Base-by-base conservation (phyloP, 2,113 vertebrate species). In the Lynx canadensis region DNA sequence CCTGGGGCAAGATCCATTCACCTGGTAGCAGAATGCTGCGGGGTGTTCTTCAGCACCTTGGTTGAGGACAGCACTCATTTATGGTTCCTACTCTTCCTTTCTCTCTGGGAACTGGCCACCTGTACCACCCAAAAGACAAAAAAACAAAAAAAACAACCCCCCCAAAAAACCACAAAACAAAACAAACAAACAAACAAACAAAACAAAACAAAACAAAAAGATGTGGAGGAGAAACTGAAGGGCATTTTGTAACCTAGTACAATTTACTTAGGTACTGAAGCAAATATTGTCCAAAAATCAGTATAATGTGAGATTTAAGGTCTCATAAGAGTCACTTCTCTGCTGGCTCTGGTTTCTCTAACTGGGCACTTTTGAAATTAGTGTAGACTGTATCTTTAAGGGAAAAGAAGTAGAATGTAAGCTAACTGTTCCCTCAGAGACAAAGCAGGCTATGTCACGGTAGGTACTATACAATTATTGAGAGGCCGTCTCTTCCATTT, bases 1-100 rank as follows among this genome's bases (percentile, higher is more conserved):
- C 95, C 98, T 98, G 33, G 93, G 45, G 63, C 99, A 99, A 78
- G 99, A 99, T 21, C 95, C 93, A 16, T 99, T 99, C 9, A 84
- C 73, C 80, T 98, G 86, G 5, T 98, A 99, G 95, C 98, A 99
- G 21, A 98, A 96, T 0, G 36, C 45, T 0, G 4, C 0, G 0
- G 95, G 18, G 15, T 36, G 23, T 15, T 89, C 31, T 94, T 82
- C 74, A 84, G 68, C 94, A 36, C 27, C 12, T 1, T 6, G 48
- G 11, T 31, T 29, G 50, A 31, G 13, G 74, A 71, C 66, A 91
- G 95, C 25, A 36, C 16, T 97, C 97, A 97, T 97, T 68, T 41
- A 92, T n/a, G 63, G 31, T 52, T 87, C 52, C 33, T 38, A 1
- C 10, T 45, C 29, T 73, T 90, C 48, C 5, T 16, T 27, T 41